Conservation (phyloP, 2,113 vertebrate genomes). For the Corvus moneduloides region DNA sequence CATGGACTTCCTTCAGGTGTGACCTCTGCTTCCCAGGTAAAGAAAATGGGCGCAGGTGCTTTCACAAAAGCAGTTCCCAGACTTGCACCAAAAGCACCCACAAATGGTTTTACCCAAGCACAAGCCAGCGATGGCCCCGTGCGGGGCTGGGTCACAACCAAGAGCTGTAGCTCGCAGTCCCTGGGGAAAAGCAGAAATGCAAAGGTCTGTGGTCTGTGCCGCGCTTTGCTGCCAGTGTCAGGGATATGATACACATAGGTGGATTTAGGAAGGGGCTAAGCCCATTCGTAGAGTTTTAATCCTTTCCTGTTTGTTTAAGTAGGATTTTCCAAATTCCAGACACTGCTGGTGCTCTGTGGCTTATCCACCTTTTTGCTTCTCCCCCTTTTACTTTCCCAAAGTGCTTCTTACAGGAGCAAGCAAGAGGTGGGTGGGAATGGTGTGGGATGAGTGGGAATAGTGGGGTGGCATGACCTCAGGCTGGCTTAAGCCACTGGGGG, state of each 20-base stretch:
- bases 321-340: not conserved
- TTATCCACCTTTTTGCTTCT: not conserved
- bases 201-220: not conserved
- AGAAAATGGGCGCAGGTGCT: not conserved
- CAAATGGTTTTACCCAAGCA: not conserved
- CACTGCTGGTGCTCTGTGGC: not conserved
- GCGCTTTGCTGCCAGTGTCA: not conserved
- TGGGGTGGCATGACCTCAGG: not conserved
- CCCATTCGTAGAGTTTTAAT: not conserved
- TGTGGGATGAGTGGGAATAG: not conserved
- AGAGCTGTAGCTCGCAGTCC: not conserved
- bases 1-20: not conserved
- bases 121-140: rapidly evolving
- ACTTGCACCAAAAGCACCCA: rapidly evolving
- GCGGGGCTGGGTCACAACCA: not conserved
- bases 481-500: not conserved
- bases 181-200: not conserved
- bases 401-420: not conserved
- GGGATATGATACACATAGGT: not conserved
- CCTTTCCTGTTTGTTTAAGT: not conserved
- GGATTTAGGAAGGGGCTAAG: not conserved
- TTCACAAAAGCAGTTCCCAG: not conserved
- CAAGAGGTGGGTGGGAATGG: not conserved
- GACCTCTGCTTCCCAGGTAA: not conserved
- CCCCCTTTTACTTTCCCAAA: not conserved